Evolutionary conservation across 2,888 invertebrate species (phyloP).

Genomic region (Thecocarcelia acutangulata): DNA sequence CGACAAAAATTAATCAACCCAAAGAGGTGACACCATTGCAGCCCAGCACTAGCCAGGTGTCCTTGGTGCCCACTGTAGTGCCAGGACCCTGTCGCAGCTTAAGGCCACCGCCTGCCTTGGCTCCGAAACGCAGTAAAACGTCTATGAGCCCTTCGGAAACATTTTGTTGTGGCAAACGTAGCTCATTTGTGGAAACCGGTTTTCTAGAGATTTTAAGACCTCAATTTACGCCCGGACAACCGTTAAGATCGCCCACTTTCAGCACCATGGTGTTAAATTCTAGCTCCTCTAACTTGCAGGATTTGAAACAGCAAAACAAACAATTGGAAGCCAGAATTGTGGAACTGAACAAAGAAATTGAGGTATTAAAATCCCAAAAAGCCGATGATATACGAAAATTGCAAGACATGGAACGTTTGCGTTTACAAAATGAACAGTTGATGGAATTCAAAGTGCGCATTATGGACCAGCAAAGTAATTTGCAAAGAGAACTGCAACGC

Average conservation of each 20-base stretch:
- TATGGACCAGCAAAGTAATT: conserved; percentile 92
- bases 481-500: conserved; percentile 92
- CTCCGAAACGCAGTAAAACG: conserved; percentile 78
- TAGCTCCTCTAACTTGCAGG: conserved; percentile 72
- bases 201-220: conserved; percentile 94
- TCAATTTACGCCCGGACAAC: conserved; percentile 92
- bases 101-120: conserved; percentile 73
- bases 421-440: conserved; percentile 94
- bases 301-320: conserved; percentile 59
- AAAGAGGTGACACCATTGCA: conserved; percentile 75
- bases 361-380: conserved; percentile 95
- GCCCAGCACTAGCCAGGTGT: conserved; percentile 73
- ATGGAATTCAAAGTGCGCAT: conserved; percentile 96
- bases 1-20: conserved; percentile 70
- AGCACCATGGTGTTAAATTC: conserved; percentile 73
- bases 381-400: conserved; percentile 94
- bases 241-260: conserved; percentile 85
- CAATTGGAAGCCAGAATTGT: conserved; percentile 68
- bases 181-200: conserved; percentile 94
- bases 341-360: conserved; percentile 84
- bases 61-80: conserved; percentile 75
- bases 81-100: conserved; percentile 70
- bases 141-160: conserved; percentile 82
- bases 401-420: conserved; percentile 93
- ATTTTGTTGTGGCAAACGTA: conserved; percentile 83